Evolutionary conservation across 1,140 invertebrate species (phyloP).

Genomic region (Euschistus heros): DNA sequence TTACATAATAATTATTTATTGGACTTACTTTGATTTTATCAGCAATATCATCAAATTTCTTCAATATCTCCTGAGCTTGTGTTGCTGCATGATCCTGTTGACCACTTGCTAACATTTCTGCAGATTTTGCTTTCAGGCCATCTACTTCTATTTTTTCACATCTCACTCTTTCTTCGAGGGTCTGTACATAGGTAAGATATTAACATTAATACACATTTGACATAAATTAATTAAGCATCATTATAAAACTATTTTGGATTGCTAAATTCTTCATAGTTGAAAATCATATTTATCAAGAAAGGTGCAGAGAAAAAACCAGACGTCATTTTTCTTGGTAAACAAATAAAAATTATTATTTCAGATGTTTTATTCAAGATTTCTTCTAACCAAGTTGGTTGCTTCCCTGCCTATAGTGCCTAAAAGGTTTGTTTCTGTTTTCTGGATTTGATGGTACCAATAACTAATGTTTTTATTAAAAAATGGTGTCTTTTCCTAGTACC

Average conservation of each 20-base stretch:
- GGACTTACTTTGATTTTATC: conserved; percentile 50
- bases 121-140: conserved; percentile 69
- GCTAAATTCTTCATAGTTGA: not conserved
- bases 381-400: too few species aligned
- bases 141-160: conserved; percentile 90
- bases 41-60: conserved; percentile 63
- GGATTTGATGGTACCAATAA: too few species aligned
- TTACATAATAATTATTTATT: not conserved
- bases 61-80: conserved; percentile 72
- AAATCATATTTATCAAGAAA: too few species aligned
- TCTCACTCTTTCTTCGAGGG: conserved; percentile 75
- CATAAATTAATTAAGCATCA: not conserved
- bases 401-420: too few species aligned
- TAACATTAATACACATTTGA: not conserved
- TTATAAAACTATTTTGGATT: too few species aligned
- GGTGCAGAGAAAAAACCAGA: too few species aligned
- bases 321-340: too few species aligned
- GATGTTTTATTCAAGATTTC: too few species aligned
- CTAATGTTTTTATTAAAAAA: too few species aligned
- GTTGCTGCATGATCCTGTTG: conserved; percentile 70
- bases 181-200: conserved; percentile 30
- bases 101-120: conserved; percentile 76
- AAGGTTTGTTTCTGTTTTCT: too few species aligned
- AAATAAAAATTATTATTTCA: too few species aligned
- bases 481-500: too few species aligned